Evolutionary conservation across 2,888 invertebrate species (phyloP).

Genomic region (Vanessa cardui): DNA sequence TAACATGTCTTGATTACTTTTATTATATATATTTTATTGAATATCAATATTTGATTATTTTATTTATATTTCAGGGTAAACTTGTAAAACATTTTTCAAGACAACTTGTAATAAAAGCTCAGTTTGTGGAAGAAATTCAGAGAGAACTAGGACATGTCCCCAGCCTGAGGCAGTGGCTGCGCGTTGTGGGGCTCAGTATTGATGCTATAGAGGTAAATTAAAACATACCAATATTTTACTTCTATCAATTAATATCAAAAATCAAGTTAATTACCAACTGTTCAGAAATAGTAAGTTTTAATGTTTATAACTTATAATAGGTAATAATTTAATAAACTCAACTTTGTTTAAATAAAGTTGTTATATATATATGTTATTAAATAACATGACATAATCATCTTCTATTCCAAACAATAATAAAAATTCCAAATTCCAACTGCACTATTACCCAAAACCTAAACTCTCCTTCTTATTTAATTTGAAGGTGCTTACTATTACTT

Average conservation of each 20-base stretch:
- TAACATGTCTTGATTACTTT: neutral
- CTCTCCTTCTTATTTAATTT: no score
- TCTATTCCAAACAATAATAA: no score
- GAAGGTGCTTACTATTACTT: no score
- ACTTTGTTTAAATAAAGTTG: no score
- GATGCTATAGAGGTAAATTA: slow-evolving; percentile 85
- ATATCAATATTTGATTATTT: neutral
- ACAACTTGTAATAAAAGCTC: slow-evolving; percentile 93
- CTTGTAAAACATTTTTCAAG: slow-evolving; percentile 96
- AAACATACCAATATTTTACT: neutral
- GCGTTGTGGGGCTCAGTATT: slow-evolving; percentile 92
- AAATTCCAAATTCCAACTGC: no score
- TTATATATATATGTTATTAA: no score
- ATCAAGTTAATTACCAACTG: neutral
- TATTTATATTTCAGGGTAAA: slow-evolving; percentile 86
- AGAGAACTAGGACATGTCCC: slow-evolving; percentile 88
- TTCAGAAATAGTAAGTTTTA: no score
- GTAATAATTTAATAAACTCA: no score
- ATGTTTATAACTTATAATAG: no score
- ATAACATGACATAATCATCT: no score
- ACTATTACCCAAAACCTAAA: no score
- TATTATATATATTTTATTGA: neutral
- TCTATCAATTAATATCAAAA: neutral
- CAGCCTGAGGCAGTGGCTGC: slow-evolving; percentile 94
- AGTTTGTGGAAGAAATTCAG: slow-evolving; percentile 86